Conservation (phyloP, 1,140 invertebrate species). For the Galleria mellonella region DNA sequence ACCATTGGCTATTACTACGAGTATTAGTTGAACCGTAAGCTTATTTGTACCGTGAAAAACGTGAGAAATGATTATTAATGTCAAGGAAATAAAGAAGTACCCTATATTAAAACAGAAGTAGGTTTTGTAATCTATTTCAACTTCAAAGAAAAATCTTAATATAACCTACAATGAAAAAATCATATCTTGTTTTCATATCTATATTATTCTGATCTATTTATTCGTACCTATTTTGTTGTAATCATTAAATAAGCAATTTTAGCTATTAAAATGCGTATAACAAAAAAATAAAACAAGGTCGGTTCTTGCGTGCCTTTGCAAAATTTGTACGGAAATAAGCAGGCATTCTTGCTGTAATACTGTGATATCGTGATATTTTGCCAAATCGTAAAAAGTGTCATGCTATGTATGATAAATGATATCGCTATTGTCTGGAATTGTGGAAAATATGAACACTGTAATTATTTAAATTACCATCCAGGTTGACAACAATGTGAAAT, state of each 20-base stretch:
- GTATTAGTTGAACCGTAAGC: no score
- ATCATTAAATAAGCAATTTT: slow-evolving; percentile 7
- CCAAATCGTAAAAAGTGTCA: slow-evolving; percentile 11
- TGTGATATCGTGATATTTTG: slow-evolving; percentile 6
- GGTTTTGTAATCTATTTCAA: no score
- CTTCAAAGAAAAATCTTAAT: no score
- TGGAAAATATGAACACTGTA: not conserved
- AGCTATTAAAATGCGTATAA: not conserved
- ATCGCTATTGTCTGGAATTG: not conserved
- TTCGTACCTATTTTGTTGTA: not conserved
- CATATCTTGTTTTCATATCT: no score
- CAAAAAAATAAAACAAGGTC: slow-evolving; percentile 22
- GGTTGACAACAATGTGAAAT: not conserved
- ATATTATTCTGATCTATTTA: not conserved
- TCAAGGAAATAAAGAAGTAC: no score
- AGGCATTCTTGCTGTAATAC: slow-evolving; percentile 10
- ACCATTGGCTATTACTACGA: no score
- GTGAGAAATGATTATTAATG: no score
- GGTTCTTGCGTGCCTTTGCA: slow-evolving; percentile 29
- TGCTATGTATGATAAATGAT: slow-evolving; percentile 12
- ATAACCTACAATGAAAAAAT: no score
- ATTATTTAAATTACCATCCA: not conserved
- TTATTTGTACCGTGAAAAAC: no score
- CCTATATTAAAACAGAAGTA: no score
- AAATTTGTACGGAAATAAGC: slow-evolving; percentile 17